Evolutionary conservation across 2,113 vertebrate genomes (phyloP).

Genomic region (Ceuthmochares aereus): DNA sequence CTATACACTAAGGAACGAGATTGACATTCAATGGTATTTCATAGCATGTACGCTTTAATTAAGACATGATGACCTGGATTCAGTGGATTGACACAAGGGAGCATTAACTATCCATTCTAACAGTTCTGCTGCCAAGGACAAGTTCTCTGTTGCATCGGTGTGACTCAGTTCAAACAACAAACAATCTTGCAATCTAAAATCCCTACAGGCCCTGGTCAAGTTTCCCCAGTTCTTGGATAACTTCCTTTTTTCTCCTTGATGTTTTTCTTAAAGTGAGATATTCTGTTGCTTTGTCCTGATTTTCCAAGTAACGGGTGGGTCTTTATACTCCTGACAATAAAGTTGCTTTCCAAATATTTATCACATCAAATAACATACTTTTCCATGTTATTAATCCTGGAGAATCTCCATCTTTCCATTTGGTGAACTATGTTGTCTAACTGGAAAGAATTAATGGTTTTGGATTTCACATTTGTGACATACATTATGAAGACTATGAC

Average conservation of each 20-base stretch:
- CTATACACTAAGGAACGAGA: slow-evolving; percentile 55
- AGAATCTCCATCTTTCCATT: slow-evolving; percentile 62
- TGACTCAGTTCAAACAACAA: slow-evolving; percentile 76
- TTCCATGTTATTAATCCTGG: slow-evolving; percentile 54
- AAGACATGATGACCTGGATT: slow-evolving; percentile 69
- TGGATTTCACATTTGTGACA: neutral
- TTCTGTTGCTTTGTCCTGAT: slow-evolving; percentile 65
- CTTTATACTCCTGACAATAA: slow-evolving; percentile 71
- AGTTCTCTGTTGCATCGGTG: slow-evolving; percentile 55
- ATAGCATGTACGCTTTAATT: slow-evolving; percentile 68
- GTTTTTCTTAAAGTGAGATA: slow-evolving; percentile 70
- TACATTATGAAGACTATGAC: neutral
- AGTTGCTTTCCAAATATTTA: slow-evolving; percentile 72
- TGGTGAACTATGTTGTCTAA: slow-evolving; percentile 7
- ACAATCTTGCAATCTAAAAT: slow-evolving; percentile 59
- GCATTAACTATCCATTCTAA: slow-evolving; percentile 50
- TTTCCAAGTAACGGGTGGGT: slow-evolving; percentile 75
- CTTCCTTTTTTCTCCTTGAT: slow-evolving; percentile 62
- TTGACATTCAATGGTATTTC: slow-evolving; percentile 55
- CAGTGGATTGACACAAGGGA: slow-evolving; percentile 47
- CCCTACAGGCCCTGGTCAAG: slow-evolving; percentile 50
- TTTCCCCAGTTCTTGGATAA: slow-evolving; percentile 69
- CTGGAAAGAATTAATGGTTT: neutral
- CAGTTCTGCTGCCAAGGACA: slow-evolving; percentile 70
- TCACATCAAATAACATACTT: slow-evolving; percentile 66